Evolutionary conservation across 2,113 vertebrate genomes (phyloP).

Genomic region (Tychaedon coryphoeus): DNA sequence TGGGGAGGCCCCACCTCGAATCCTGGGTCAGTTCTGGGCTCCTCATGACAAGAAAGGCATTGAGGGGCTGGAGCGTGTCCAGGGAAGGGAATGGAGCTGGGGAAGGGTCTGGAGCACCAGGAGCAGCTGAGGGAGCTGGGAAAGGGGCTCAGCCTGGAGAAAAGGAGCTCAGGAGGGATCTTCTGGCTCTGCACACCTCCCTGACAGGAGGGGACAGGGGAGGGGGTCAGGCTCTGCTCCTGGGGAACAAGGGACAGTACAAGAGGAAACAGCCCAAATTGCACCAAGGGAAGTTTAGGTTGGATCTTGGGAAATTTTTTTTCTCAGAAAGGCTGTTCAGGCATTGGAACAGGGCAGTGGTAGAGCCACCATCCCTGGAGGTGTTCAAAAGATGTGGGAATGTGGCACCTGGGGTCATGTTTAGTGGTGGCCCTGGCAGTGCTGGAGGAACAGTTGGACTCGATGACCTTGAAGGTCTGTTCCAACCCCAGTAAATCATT

Average conservation of each 20-base stretch:
- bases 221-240: accelerated
- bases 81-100: not conserved
- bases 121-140: not conserved
- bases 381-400: not conserved
- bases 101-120: not conserved
- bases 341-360: not conserved
- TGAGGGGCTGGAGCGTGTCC: accelerated
- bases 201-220: not conserved
- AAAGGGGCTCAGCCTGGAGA: not conserved
- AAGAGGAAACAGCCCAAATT: accelerated
- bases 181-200: not conserved
- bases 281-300: not conserved
- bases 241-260: not conserved
- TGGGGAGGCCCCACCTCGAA: not conserved
- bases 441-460: not conserved
- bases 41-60: accelerated
- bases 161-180: not conserved
- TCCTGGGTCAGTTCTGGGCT: not conserved
- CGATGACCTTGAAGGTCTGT: not conserved
- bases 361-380: not conserved
- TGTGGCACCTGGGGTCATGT: not conserved
- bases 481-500: not conserved
- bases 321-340: not conserved
- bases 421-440: not conserved
- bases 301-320: not conserved